These are phyloP conservation scores for Gracilinanus agilis DNA, from an alignment of 2,113 vertebrate species.

Conservation along the genomic window DNA sequence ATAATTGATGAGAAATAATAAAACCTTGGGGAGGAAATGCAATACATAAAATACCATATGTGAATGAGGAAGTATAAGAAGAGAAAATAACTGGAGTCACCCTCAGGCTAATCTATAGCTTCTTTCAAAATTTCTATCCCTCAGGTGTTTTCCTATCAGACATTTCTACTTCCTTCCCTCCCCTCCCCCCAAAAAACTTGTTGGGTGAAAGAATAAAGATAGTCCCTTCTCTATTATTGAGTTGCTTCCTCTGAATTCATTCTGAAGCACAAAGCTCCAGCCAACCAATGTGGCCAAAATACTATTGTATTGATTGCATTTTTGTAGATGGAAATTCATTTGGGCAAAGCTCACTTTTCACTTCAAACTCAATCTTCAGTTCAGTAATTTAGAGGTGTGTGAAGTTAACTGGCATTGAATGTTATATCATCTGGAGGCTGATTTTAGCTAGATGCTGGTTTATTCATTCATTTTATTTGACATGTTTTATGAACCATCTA, in stretches of 20 bases:
- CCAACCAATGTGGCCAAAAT: neutral
- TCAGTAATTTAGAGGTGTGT: fast-evolving
- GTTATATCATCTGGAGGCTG: neutral
- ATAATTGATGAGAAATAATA: constrained; percentile 45
- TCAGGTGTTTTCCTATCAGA: constrained; percentile 3
- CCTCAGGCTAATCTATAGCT: neutral
- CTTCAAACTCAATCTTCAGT: neutral
- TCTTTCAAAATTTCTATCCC: neutral
- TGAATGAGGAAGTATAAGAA: neutral
- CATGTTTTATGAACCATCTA: neutral
- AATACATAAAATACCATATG: neutral
- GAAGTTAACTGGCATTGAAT: fast-evolving
- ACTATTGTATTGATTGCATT: neutral
- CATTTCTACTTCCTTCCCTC: fast-evolving
- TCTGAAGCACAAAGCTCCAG: constrained; percentile 6
- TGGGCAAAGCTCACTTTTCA: neutral
- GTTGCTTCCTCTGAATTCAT: neutral
- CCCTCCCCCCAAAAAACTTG: neutral
- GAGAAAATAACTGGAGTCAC: neutral
- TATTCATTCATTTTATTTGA: neutral
- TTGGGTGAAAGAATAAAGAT: neutral
- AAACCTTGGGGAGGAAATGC: neutral
- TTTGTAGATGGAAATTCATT: neutral
- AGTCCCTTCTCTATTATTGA: constrained; percentile 8
- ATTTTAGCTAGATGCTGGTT: neutral